A percentile compares a stretch with the other conserved stretches of the same genome.
Conservation (phyloP, 2,888 invertebrate species). For the Nemoura dubitans region DNA sequence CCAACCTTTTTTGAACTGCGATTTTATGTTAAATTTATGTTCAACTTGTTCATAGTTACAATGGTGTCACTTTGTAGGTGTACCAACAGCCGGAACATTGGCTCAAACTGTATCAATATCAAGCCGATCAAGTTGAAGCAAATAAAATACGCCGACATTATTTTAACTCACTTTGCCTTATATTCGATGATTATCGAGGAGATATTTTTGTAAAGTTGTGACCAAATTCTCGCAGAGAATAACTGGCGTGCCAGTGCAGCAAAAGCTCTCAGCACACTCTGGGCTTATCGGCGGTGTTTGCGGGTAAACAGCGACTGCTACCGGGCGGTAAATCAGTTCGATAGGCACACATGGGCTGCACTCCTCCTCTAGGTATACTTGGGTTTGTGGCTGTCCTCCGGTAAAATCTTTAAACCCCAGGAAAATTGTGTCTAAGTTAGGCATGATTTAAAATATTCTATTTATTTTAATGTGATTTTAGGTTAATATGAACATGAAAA, state of each 20-base stretch:
- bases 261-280: neutral
- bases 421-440: too few relatives aligned
- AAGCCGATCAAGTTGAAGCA: too few relatives aligned
- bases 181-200: neutral
- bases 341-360: neutral
- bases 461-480: too few relatives aligned
- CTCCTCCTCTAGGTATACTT: neutral
- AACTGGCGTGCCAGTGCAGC: neutral
- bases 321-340: slow-evolving; percentile 33
- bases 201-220: neutral
- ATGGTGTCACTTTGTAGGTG: too few relatives aligned
- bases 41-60: too few relatives aligned
- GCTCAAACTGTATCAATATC: too few relatives aligned
- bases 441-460: too few relatives aligned
- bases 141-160: neutral
- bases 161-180: neutral
- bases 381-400: neutral
- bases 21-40: too few relatives aligned
- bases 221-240: neutral
- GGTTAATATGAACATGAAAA: too few relatives aligned
- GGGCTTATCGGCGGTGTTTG: slow-evolving; percentile 21
- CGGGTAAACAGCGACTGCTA: neutral
- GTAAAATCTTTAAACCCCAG: neutral
- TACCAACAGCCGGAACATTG: too few relatives aligned
- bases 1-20: too few relatives aligned